Evolutionary conservation across 2,797 vertebrate species (phyloP).

Genomic region (Peromyscus melanophrys): DNA sequence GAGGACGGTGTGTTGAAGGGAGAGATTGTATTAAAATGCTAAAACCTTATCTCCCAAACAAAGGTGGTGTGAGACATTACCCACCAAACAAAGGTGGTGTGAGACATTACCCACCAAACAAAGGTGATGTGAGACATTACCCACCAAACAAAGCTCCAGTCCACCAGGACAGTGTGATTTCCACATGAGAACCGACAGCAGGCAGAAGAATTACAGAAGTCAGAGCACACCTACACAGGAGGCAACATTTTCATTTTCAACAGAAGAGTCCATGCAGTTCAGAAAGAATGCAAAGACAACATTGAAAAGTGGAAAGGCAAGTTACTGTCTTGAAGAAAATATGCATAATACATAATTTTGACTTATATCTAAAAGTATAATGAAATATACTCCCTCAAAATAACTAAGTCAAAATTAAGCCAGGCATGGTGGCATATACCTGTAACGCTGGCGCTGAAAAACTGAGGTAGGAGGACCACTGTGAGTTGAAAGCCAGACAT

Average conservation of each 20-base stretch:
- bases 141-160: background rate
- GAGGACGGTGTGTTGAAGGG: background rate
- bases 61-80: background rate
- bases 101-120: background rate
- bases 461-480: background rate
- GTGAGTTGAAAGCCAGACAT: background rate
- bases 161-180: background rate
- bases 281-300: background rate
- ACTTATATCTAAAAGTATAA: background rate
- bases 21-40: background rate
- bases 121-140: background rate
- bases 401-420: background rate
- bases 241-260: background rate
- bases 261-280: background rate
- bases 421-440: no score
- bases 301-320: background rate
- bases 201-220: background rate
- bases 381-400: background rate
- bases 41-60: background rate
- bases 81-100: background rate
- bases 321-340: conserved; percentile 4
- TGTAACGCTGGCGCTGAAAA: background rate
- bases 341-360: background rate
- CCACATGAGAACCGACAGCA: background rate
- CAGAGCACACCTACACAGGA: background rate